Evolutionary conservation across 2,888 invertebrate species (phyloP).

Genomic region (Archaeoteleia sp.): DNA sequence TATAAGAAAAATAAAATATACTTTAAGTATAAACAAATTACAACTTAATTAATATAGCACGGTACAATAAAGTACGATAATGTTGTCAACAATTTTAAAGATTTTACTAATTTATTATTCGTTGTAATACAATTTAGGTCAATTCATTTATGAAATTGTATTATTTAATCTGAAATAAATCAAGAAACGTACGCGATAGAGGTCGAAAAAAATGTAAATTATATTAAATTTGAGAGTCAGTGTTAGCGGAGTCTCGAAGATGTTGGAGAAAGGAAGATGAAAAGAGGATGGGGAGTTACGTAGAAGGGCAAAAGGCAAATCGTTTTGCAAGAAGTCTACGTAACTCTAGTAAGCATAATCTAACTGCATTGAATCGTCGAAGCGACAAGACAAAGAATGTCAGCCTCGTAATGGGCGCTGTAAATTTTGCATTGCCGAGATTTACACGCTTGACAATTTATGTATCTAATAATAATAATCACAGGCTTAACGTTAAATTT

Average conservation of each 20-base stretch:
- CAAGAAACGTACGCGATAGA: too few species aligned
- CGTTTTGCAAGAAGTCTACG: slow-evolving; percentile 60
- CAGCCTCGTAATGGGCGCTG: slow-evolving; percentile 68
- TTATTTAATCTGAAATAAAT: too few species aligned
- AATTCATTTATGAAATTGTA: too few species aligned
- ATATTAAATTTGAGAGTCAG: slow-evolving; percentile 1
- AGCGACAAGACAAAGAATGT: slow-evolving; percentile 72
- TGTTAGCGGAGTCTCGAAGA: neutral
- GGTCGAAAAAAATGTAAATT: slow-evolving; percentile 11
- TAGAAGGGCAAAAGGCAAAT: slow-evolving; percentile 58
- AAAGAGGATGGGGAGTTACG: slow-evolving; percentile 45
- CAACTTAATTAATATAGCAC: too few species aligned
- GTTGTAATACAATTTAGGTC: too few species aligned
- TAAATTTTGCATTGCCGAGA: slow-evolving; percentile 68
- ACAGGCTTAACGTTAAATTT: too few species aligned
- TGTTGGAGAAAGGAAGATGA: slow-evolving; percentile 41
- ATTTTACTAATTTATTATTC: too few species aligned
- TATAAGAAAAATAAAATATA: too few species aligned
- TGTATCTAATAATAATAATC: too few species aligned
- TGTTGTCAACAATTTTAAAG: too few species aligned
- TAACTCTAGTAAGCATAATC: slow-evolving; percentile 51
- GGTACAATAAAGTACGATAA: too few species aligned
- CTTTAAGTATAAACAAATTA: too few species aligned
- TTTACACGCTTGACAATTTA: slow-evolving; percentile 53
- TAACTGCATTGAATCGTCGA: slow-evolving; percentile 53